These are phyloP conservation scores for Drosophila nr. fundita DNA, from an alignment of 2,888 invertebrate genomes.

Conservation along the genomic window DNA sequence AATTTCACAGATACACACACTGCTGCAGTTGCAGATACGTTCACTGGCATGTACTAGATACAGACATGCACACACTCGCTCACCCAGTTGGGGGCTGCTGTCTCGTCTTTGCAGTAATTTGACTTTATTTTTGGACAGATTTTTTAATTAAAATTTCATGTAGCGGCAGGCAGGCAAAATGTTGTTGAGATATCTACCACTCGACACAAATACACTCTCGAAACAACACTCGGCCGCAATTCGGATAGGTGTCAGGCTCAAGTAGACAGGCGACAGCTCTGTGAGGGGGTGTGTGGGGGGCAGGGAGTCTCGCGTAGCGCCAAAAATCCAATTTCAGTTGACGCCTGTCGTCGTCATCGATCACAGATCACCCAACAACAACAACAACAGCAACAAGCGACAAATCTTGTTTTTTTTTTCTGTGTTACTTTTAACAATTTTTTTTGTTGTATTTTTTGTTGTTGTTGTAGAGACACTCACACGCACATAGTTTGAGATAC, in stretches of 20 bases:
- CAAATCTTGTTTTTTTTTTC: conserved; percentile 56
- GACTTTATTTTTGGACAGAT: conserved; percentile 75
- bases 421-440: conserved; percentile 58
- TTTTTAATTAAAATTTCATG: conserved; percentile 80
- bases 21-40: conserved; percentile 43
- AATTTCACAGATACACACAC: conserved; percentile 62
- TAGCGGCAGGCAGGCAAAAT: conserved; percentile 55
- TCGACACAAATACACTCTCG: conserved; percentile 33
- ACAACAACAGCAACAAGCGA: conserved; percentile 27
- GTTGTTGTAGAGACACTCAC: conserved; percentile 24
- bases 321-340: conserved; percentile 75
- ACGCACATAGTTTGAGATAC: conserved; percentile 50
- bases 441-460: conserved; percentile 6
- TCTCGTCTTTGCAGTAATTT: conserved; percentile 52
- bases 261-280: conserved; percentile 57
- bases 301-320: conserved; percentile 39
- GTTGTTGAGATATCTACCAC: conserved; percentile 56
- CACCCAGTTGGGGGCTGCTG: conserved; percentile 12
- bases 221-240: conserved; percentile 24
- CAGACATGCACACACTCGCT: background rate
- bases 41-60: conserved; percentile 21
- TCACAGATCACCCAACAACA: conserved; percentile 59
- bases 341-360: conserved; percentile 72
- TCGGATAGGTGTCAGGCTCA: conserved; percentile 51
- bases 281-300: background rate